These are phyloP conservation scores for Campoletis raptor DNA, from an alignment of 2,888 invertebrate genomes.

Conservation along the genomic window DNA sequence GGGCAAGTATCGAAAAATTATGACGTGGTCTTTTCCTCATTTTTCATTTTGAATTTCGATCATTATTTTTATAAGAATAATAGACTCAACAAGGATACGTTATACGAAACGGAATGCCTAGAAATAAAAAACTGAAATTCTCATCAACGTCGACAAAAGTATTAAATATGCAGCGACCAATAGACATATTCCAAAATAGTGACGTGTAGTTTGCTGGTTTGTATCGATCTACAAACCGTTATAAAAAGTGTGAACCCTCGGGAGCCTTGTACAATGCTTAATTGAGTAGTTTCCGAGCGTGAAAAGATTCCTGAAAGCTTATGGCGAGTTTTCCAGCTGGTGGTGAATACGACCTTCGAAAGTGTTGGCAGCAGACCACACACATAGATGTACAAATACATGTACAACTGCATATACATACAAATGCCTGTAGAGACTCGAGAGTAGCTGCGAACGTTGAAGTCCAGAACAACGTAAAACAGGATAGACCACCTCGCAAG, in stretches of 20 bases:
- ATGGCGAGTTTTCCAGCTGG: slow-evolving; percentile 13
- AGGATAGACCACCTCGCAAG: slow-evolving; percentile 34
- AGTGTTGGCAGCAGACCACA: not conserved
- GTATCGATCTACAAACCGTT: too few relatives aligned
- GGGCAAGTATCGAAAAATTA: slow-evolving; percentile 6
- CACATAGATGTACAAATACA: not conserved
- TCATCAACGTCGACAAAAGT: not conserved
- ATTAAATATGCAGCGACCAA: too few relatives aligned
- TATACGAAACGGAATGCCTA: not conserved
- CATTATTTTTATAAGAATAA: not conserved
- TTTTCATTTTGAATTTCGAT: not conserved
- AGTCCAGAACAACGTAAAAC: slow-evolving; percentile 11
- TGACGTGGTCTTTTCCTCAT: not conserved
- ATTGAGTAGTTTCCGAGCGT: not conserved
- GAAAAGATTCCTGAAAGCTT: not conserved
- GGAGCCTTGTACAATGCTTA: not conserved
- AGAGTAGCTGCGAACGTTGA: not conserved
- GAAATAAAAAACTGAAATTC: not conserved
- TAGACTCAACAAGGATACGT: not conserved
- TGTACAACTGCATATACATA: not conserved
- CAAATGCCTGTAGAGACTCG: not conserved
- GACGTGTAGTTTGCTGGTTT: not conserved
- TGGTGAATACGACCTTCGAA: not conserved
- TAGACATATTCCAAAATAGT: not conserved
- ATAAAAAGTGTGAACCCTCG: not conserved